These are phyloP conservation scores for Prunella himalayana DNA, from an alignment of 2,113 vertebrate species.

Conservation along the genomic window DNA sequence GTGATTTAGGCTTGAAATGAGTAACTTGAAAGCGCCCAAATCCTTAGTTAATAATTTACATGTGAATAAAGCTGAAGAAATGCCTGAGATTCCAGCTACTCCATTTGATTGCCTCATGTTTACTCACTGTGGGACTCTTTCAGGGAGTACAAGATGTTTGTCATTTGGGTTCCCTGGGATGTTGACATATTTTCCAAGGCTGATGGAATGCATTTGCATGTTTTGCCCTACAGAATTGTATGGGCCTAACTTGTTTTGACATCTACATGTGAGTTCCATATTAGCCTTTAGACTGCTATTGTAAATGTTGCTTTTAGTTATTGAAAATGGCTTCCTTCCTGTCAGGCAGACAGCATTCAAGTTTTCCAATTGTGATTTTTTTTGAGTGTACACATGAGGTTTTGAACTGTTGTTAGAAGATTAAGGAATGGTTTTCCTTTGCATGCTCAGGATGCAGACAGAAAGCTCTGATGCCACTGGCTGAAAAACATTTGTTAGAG, in stretches of 20 bases:
- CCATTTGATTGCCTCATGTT: slow-evolving; percentile 61
- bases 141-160: slow-evolving; percentile 46
- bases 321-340: slow-evolving; percentile 41
- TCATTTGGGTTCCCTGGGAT: slow-evolving; percentile 51
- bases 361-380: slow-evolving; percentile 35
- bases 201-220: slow-evolving; percentile 57
- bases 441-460: slow-evolving; percentile 4
- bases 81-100: slow-evolving; percentile 56
- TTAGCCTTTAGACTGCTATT: slow-evolving; percentile 54
- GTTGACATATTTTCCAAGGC: slow-evolving; percentile 54
- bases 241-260: slow-evolving; percentile 57
- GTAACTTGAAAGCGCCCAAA: slow-evolving; percentile 34
- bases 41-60: slow-evolving; percentile 66
- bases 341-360: slow-evolving; percentile 40
- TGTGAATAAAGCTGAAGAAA: slow-evolving; percentile 58
- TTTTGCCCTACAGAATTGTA: slow-evolving; percentile 39
- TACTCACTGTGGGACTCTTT: slow-evolving; percentile 59
- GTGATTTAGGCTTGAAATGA: slow-evolving; percentile 43
- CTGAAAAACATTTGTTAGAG: not conserved
- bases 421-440: slow-evolving; percentile 29
- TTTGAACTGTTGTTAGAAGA: slow-evolving; percentile 30
- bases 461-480: not conserved
- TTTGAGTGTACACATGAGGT: not conserved
- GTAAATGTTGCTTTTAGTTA: slow-evolving; percentile 43
- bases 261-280: slow-evolving; percentile 55